phyloP scores from a whole-genome alignment of 2,113 vertebrate species.

The Sceloporus tristichus region DNA sequence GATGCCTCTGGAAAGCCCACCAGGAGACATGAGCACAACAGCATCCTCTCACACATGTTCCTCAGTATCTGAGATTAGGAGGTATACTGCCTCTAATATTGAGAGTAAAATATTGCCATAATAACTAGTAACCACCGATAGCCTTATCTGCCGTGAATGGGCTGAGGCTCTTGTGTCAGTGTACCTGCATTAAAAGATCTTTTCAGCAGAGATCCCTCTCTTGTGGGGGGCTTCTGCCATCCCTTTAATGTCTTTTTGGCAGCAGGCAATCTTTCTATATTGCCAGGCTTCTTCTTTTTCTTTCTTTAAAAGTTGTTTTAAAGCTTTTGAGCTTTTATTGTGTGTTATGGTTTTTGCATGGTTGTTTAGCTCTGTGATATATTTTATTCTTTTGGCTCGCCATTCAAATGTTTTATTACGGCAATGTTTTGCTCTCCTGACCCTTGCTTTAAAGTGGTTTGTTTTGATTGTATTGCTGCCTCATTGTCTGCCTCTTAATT shows the following conservation, averaged over 20 bases:
- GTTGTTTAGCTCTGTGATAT: not conserved
- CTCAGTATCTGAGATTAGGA: not conserved
- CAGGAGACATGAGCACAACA: not conserved
- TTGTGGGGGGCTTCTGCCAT: not conserved
- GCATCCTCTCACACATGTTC: too few relatives aligned
- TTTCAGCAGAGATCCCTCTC: too few relatives aligned
- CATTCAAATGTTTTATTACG: not conserved
- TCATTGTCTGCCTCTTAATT: not conserved
- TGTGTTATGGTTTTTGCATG: not conserved
- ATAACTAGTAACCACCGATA: not conserved
- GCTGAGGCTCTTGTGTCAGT: not conserved
- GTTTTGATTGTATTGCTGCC: not conserved
- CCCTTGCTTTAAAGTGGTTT: not conserved
- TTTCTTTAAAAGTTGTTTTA: not conserved
- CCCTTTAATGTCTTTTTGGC: not conserved
- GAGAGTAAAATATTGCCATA: too few relatives aligned
- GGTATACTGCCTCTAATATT: too few relatives aligned
- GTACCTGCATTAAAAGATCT: not conserved
- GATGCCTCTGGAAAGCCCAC: not conserved
- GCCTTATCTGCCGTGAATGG: not conserved
- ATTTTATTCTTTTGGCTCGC: not conserved
- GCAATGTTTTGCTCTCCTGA: not conserved
- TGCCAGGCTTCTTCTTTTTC: not conserved
- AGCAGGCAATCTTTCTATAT: not conserved
- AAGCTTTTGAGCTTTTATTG: not conserved